These are phyloP conservation scores for Aptenodytes forsteri DNA, from an alignment of 2,113 vertebrate species.

Conservation along the genomic window DNA sequence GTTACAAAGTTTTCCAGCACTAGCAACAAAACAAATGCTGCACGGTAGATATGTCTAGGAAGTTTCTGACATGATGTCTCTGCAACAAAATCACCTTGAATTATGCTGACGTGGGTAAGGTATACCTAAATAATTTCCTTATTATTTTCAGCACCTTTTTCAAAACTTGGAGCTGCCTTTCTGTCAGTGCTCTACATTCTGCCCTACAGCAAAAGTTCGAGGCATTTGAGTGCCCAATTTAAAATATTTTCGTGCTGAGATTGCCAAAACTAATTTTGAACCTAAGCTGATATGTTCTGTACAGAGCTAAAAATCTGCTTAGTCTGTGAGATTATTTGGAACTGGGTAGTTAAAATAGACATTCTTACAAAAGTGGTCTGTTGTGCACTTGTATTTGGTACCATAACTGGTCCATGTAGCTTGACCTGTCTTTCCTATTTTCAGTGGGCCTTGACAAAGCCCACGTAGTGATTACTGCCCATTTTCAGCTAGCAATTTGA, in stretches of 20 bases:
- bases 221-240: background rate
- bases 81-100: background rate
- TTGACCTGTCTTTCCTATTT: background rate
- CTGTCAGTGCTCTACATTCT: background rate
- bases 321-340: background rate
- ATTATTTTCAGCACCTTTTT: background rate
- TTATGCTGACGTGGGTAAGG: background rate
- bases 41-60: background rate
- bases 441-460: background rate
- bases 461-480: background rate
- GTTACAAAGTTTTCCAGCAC: background rate
- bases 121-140: background rate
- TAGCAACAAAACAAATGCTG: background rate
- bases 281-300: background rate
- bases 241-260: background rate
- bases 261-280: background rate
- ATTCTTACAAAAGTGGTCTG: background rate
- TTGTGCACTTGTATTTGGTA: background rate
- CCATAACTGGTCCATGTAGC: background rate
- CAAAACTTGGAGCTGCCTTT: background rate
- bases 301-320: background rate
- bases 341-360: background rate
- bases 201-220: background rate
- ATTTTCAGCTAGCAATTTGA: background rate
- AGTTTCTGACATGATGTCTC: background rate